These are phyloP conservation scores for Tinea semifulvella DNA, from an alignment of 2,888 invertebrate species.

Conservation along the genomic window DNA sequence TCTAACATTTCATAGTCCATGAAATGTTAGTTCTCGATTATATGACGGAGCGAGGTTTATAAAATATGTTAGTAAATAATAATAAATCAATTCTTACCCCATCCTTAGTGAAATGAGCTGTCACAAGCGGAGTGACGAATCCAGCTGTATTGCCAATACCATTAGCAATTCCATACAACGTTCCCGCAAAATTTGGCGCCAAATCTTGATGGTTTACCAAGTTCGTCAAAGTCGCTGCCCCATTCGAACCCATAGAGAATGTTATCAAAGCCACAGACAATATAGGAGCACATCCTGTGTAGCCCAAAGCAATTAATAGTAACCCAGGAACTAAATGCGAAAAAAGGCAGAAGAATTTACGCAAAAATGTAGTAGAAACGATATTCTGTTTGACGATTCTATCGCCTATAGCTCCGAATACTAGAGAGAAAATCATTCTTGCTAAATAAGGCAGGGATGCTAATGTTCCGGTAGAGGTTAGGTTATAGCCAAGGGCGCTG, in stretches of 20 bases:
- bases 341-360: conserved; percentile 73
- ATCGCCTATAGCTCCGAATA: conserved; percentile 78
- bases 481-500: conserved; percentile 74
- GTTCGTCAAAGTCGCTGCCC: conserved; percentile 69
- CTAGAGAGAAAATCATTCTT: conserved; percentile 73
- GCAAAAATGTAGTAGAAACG: conserved; percentile 61
- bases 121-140: conserved; percentile 76
- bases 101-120: conserved; percentile 70
- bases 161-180: conserved; percentile 79
- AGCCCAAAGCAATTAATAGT: conserved; percentile 63
- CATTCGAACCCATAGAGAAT: conserved; percentile 73
- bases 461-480: conserved; percentile 74
- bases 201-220: conserved; percentile 76
- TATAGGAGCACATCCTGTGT: conserved; percentile 69
- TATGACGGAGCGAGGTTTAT: too few relatives aligned
- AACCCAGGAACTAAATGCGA: conserved; percentile 66
- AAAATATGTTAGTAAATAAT: too few relatives aligned
- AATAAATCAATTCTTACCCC: conserved; percentile 60
- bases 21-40: too few relatives aligned
- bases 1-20: too few relatives aligned
- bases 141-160: conserved; percentile 77
- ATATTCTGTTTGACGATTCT: conserved; percentile 59
- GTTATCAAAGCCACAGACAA: conserved; percentile 73
- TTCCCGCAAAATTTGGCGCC: conserved; percentile 81
- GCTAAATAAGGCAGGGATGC: conserved; percentile 77